These are phyloP conservation scores for Dallia pectoralis DNA, from an alignment of 2,797 vertebrate genomes.

Conservation along the genomic window DNA sequence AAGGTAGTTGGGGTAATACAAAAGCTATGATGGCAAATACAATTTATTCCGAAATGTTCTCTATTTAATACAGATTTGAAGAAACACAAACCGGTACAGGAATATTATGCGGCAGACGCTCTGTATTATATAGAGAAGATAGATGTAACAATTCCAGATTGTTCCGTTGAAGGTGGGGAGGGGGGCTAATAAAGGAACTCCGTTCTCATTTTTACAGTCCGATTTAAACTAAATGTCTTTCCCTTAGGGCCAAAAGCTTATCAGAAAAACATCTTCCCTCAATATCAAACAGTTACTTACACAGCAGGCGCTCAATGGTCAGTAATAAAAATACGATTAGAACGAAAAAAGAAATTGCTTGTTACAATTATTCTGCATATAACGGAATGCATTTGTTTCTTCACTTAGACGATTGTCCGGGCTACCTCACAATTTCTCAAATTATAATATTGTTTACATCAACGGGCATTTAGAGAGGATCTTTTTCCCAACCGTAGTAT, in stretches of 20 bases:
- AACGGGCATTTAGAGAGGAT: slow-evolving; percentile 8
- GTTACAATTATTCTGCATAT: slow-evolving; percentile 1
- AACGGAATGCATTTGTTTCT: slow-evolving; percentile 26
- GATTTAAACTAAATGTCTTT: slow-evolving; percentile 33
- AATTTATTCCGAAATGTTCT: too few species aligned
- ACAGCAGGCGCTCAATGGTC: slow-evolving; percentile 37
- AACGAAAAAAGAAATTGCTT: slow-evolving; percentile 2
- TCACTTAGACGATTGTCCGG: slow-evolving; percentile 62
- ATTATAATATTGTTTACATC: background rate
- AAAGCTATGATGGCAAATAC: too few species aligned
- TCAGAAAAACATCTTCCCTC: slow-evolving; percentile 30
- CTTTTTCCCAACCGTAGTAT: background rate
- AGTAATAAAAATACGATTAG: slow-evolving; percentile 17
- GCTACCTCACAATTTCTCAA: slow-evolving; percentile 47
- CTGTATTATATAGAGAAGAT: slow-evolving; percentile 10
- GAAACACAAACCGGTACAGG: slow-evolving; percentile 31
- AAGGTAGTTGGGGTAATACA: too few species aligned
- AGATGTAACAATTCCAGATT: background rate
- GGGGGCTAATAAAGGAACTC: slow-evolving; percentile 24
- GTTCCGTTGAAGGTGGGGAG: slow-evolving; percentile 17
- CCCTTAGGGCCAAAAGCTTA: slow-evolving; percentile 52
- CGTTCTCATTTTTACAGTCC: slow-evolving; percentile 43
- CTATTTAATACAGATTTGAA: too few species aligned
- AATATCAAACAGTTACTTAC: slow-evolving; percentile 54
- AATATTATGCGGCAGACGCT: slow-evolving; percentile 42